These are phyloP conservation scores for Chymomyza procnemis DNA, from an alignment of 2,888 invertebrate genomes.

Conservation along the genomic window DNA sequence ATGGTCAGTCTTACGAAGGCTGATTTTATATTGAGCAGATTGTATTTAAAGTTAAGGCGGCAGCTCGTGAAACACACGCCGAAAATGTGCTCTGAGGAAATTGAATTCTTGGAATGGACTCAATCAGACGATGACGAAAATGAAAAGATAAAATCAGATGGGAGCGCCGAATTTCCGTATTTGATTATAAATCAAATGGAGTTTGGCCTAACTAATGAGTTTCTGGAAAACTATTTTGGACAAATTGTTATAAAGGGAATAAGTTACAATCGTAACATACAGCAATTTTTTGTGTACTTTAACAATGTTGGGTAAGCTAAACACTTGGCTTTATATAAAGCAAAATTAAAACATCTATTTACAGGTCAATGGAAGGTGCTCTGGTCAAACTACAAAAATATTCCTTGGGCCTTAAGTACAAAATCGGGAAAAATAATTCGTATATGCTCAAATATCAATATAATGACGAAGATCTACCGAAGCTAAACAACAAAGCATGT, in stretches of 20 bases:
- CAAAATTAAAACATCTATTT: background rate
- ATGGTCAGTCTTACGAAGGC: background rate
- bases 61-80: slow-evolving; percentile 2
- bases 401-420: slow-evolving; percentile 43
- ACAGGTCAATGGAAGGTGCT: slow-evolving; percentile 60
- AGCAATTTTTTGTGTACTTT: slow-evolving; percentile 41
- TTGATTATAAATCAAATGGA: slow-evolving; percentile 28
- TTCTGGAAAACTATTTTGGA: slow-evolving; percentile 42
- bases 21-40: slow-evolving; percentile 10
- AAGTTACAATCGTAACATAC: background rate
- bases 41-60: background rate
- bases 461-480: too few relatives aligned
- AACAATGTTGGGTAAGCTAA: slow-evolving; percentile 38
- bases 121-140: slow-evolving; percentile 38
- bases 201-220: slow-evolving; percentile 10
- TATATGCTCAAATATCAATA: background rate
- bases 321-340: background rate
- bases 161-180: slow-evolving; percentile 33
- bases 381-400: slow-evolving; percentile 51
- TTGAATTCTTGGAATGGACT: slow-evolving; percentile 24
- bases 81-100: background rate
- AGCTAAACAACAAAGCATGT: background rate
- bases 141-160: slow-evolving; percentile 9
- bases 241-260: slow-evolving; percentile 7
- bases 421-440: slow-evolving; percentile 29